phyloP scores from a whole-genome alignment of 2,113 vertebrate genomes.

The Tylochromis polylepis region DNA sequence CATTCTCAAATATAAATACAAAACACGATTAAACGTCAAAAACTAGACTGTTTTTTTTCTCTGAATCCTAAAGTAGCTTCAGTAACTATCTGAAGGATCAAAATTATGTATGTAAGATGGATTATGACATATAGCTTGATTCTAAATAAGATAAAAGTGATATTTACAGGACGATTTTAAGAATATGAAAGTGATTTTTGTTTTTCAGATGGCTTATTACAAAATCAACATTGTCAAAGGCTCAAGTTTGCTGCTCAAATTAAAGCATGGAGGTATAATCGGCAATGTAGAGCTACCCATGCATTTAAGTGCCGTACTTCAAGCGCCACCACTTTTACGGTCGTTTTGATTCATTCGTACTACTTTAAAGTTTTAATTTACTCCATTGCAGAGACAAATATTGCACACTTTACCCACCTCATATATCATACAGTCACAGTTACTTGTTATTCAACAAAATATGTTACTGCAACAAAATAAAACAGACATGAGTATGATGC shows the following conservation, averaged over 20 bases:
- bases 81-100: neutral
- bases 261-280: neutral
- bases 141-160: neutral
- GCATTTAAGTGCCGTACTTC: neutral
- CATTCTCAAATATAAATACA: neutral
- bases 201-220: neutral
- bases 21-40: neutral
- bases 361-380: neutral
- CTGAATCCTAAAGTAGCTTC: neutral
- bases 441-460: neutral
- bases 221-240: neutral
- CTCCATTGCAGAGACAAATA: neutral
- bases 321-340: neutral
- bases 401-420: neutral
- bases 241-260: neutral
- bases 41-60: fast-evolving
- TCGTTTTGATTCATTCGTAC: neutral
- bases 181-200: neutral
- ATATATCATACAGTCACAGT: neutral
- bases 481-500: neutral
- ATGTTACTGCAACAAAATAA: neutral
- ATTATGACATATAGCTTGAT: neutral
- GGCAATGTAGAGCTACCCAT: neutral
- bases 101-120: fast-evolving
- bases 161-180: neutral